Percentiles rank a stretch among this genome's conserved stretches.
Evolutionary conservation across 2,113 vertebrate genomes (phyloP).

Genomic region (Thymallus thymallus): DNA sequence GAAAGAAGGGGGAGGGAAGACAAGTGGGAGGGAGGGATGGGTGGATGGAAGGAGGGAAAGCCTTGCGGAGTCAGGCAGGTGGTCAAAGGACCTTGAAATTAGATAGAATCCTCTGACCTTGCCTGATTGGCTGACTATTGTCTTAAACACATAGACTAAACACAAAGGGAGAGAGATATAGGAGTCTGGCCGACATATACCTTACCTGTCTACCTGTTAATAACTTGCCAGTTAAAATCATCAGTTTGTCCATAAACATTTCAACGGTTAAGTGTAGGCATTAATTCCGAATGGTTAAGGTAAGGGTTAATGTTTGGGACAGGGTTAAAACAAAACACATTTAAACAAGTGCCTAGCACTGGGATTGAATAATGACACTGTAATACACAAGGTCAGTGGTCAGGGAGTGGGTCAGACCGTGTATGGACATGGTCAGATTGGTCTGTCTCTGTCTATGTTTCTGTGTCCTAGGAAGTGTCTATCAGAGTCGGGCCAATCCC

Average conservation of each 20-base stretch:
- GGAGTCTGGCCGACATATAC: background rate
- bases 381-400: background rate
- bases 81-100: slow-evolving; percentile 42
- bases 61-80: slow-evolving; percentile 28
- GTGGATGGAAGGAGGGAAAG: slow-evolving; percentile 15
- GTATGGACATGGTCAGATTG: background rate
- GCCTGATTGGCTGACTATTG: background rate
- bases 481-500: background rate
- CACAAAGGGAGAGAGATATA: slow-evolving; percentile 6
- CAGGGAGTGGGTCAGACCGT: background rate
- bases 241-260: too few species aligned
- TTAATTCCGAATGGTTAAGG: too few species aligned
- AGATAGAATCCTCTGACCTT: slow-evolving; percentile 34
- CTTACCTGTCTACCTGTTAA: background rate
- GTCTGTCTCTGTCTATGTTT: background rate
- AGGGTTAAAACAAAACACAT: too few species aligned
- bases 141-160: background rate
- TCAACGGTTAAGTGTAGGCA: too few species aligned
- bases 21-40: background rate
- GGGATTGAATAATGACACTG: background rate
- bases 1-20: background rate
- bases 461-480: background rate
- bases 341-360: too few species aligned
- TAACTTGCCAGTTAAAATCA: background rate
- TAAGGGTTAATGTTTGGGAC: too few species aligned